Evolutionary conservation across 2,888 invertebrate species (phyloP).

Genomic region (Tenthredo livida): DNA sequence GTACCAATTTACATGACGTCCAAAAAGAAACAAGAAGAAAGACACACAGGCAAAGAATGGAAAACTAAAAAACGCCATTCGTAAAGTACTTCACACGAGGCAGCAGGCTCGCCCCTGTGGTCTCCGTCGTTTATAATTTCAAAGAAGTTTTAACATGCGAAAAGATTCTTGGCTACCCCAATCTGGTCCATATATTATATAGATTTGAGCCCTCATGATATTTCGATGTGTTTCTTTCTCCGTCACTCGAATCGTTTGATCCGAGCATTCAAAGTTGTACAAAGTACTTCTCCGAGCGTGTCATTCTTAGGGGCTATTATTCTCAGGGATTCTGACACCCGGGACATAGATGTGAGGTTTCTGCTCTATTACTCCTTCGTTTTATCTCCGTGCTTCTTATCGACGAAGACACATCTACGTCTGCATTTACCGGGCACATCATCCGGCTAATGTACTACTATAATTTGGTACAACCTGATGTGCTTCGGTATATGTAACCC

Average conservation of each 20-base stretch:
- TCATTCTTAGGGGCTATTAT: not conserved
- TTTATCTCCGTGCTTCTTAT: not conserved
- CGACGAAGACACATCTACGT: not conserved
- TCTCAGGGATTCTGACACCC: not conserved
- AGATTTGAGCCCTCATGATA: not conserved
- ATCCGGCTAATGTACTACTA: conserved; percentile 23
- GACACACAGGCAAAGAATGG: not conserved
- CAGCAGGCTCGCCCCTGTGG: not conserved
- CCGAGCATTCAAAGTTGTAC: conserved; percentile 19
- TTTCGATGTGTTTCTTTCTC: not conserved
- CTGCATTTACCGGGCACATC: conserved; percentile 9
- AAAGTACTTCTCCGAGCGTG: not conserved
- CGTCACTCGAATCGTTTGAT: not conserved
- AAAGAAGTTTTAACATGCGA: not conserved
- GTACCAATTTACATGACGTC: conserved; percentile 32
- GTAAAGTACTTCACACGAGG: not conserved
- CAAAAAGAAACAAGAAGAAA: not conserved
- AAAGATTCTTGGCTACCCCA: not conserved
- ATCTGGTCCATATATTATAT: not conserved
- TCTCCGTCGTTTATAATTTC: not conserved
- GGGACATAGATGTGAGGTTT: not conserved
- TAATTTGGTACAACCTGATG: conserved; percentile 18
- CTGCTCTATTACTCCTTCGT: not conserved
- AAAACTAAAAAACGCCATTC: not conserved
- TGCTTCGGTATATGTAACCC: conserved; percentile 24